Percentiles rank a stretch among this genome's conserved stretches.
Evolutionary conservation across 1,140 invertebrate genomes (phyloP).

Genomic region (Meloidogyne hapla): DNA sequence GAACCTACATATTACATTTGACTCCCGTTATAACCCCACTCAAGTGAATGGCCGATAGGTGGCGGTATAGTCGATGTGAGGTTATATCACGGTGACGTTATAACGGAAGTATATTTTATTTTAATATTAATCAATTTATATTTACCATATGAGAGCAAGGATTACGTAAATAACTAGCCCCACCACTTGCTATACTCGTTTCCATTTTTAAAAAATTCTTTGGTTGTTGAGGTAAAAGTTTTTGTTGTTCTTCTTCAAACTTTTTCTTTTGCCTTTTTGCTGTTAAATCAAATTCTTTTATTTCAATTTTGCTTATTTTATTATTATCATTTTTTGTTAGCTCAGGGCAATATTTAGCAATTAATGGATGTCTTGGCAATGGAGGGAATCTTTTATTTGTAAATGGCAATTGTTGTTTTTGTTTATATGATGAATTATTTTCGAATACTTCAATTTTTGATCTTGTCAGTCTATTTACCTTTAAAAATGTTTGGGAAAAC

Average conservation of each 20-base stretch:
- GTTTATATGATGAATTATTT: neutral
- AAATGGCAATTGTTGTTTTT: neutral
- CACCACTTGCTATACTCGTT: constrained; percentile 15
- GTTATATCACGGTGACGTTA: too few relatives aligned
- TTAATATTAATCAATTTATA: too few relatives aligned
- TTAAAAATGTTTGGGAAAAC: neutral
- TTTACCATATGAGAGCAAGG: constrained; percentile 15
- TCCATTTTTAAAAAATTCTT: constrained; percentile 28
- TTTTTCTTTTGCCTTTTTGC: neutral
- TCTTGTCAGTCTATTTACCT: constrained; percentile 14
- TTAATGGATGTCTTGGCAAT: constrained; percentile 9
- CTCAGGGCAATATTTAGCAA: constrained; percentile 16
- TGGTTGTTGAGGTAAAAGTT: neutral
- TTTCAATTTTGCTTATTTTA: neutral
- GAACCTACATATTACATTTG: too few relatives aligned
- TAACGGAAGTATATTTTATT: too few relatives aligned
- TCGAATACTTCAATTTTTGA: constrained; percentile 20
- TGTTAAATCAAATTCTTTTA: neutral
- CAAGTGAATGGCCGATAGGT: too few relatives aligned
- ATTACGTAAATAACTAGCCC: constrained; percentile 18
- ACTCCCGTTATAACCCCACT: too few relatives aligned
- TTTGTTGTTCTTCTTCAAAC: neutral
- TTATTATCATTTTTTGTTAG: neutral
- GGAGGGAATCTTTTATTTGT: constrained; percentile 9
- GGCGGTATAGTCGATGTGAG: too few relatives aligned